Base-by-base conservation (phyloP, 2,113 vertebrate genomes). In the Xenus cinereus region DNA sequence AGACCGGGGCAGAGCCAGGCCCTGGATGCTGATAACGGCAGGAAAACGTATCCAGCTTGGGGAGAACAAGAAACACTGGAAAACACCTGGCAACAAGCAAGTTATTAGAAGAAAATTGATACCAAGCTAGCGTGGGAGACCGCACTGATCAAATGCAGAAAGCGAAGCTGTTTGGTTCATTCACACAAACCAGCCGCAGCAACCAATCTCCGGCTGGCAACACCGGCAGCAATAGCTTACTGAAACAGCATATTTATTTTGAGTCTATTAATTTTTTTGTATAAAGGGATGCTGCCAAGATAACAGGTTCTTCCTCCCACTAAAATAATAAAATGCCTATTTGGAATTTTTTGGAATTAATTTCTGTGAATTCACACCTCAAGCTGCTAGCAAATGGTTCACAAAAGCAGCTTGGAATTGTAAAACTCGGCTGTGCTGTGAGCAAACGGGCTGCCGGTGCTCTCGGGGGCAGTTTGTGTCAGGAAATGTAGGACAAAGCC, bases 361-460 rank as follows among this genome's bases (percentile, higher is more conserved):
- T 75, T 89, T 71, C 51, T 87, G 64, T 51, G 80, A 17, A 35
- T 63, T 41, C 5, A 2, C 41, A 80, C 75, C 77, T 75, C 14
- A 11, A 78, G 24, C 43, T 88, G 83, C 43, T 71, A 54, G 74
- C 48, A 50, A 4, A n/a, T n/a, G 10, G 23, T 24, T 46, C 46
- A 14, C 71, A 62, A 51, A 71, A 51, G 41, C 12, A 1, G 67
- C 8, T 26, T 23, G 41, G 24, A 18, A 33, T 5, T 7, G 43
- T 60, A 10, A 82, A 41, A 8, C 32, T 14, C 11, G 22, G 45
- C 45, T 4, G 39, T 45, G 73, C 27, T 45, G 2, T 0, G 50
- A n/a, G 37, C 39, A 4, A 2, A 5, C 1, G 0, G 43, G 63
- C 26, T 63, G 19, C 53, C 3, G 45, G 69, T 3, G 22, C 10